A percentile compares a stretch with the other conserved stretches of the same genome.
Evolutionary conservation across 1,140 invertebrate genomes (phyloP).

Genomic region (Scaptodrosophila lebanonensis): DNA sequence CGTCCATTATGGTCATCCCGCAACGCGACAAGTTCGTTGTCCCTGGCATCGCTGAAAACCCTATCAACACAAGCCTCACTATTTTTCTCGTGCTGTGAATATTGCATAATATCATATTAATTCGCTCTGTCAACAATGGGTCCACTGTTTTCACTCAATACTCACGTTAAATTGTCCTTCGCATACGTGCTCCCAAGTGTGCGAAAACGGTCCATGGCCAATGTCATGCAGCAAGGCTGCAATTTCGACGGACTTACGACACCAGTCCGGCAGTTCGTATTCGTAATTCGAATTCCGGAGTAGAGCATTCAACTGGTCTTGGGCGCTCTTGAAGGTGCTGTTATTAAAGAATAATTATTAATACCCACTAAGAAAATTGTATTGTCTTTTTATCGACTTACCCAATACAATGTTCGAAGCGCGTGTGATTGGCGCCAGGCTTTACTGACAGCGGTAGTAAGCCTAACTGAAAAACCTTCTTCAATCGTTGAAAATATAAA

Average conservation of each 20-base stretch:
- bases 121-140: background rate
- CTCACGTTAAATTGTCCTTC: slow-evolving; percentile 46
- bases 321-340: slow-evolving; percentile 48
- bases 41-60: slow-evolving; percentile 39
- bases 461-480: slow-evolving; percentile 52
- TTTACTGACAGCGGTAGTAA: slow-evolving; percentile 4
- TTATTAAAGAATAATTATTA: background rate
- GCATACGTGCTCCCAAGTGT: slow-evolving; percentile 79
- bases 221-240: slow-evolving; percentile 85
- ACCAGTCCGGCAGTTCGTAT: slow-evolving; percentile 47
- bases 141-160: background rate
- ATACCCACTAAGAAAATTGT: background rate
- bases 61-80: slow-evolving; percentile 47
- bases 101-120: background rate
- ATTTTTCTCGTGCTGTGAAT: slow-evolving; percentile 47
- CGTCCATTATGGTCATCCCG: slow-evolving; percentile 50
- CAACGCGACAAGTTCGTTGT: slow-evolving; percentile 28
- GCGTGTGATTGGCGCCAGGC: slow-evolving; percentile 27
- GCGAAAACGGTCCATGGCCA: slow-evolving; percentile 84
- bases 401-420: slow-evolving; percentile 67
- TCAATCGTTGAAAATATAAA: slow-evolving; percentile 54
- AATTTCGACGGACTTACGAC: slow-evolving; percentile 72
- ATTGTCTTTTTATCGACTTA: slow-evolving; percentile 3
- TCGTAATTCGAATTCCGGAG: slow-evolving; percentile 42
- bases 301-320: slow-evolving; percentile 42